Evolutionary conservation across 2,113 vertebrate species (phyloP).

Genomic region (Oreochromis aureus): DNA sequence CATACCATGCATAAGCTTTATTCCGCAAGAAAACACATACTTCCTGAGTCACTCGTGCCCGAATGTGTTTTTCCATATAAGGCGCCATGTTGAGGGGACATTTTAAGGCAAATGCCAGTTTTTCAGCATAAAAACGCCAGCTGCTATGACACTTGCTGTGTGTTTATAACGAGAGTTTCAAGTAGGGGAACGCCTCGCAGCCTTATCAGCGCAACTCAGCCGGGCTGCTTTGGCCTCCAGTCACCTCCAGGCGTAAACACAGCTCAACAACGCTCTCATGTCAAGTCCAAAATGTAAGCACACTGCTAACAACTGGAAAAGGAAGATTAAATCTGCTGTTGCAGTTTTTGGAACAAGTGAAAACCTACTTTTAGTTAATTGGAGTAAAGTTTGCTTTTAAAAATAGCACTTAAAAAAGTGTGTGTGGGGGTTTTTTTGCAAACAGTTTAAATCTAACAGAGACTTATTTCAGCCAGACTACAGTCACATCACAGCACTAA

Average conservation of each 20-base stretch:
- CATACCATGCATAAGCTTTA: slow-evolving; percentile 30
- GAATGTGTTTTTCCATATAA: slow-evolving; percentile 23
- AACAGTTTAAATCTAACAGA: neutral
- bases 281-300: neutral
- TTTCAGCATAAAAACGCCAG: neutral
- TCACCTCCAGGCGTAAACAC: slow-evolving; percentile 40
- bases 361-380: neutral
- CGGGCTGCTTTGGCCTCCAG: neutral
- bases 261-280: neutral
- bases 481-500: neutral
- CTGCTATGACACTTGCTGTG: neutral
- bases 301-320: slow-evolving; percentile 12
- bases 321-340: slow-evolving; percentile 8
- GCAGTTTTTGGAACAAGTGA: neutral
- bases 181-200: slow-evolving; percentile 12
- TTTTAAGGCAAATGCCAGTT: neutral
- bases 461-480: neutral
- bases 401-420: neutral
- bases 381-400: neutral
- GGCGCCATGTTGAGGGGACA: neutral
- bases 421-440: neutral
- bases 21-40: neutral
- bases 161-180: slow-evolving; percentile 5
- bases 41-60: neutral
- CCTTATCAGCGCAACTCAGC: slow-evolving; percentile 39